phyloP scores from a whole-genome alignment of 2,113 vertebrate genomes.

The Polypterus senegalus region DNA sequence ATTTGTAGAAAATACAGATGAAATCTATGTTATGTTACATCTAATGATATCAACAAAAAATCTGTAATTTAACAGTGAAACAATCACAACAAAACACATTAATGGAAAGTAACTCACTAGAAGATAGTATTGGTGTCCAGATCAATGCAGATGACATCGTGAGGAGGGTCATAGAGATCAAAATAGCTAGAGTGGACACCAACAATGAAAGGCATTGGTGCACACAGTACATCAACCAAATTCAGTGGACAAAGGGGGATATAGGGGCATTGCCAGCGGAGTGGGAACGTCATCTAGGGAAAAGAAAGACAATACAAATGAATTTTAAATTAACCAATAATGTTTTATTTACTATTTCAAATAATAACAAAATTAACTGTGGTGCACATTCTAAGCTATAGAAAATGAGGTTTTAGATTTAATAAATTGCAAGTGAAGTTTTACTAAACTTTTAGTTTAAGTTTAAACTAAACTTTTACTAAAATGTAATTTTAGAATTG shows the following conservation, averaged over 20 bases:
- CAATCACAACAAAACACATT: background rate
- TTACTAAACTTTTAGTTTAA: too few species aligned
- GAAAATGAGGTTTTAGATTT: too few species aligned
- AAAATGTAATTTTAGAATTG: too few species aligned
- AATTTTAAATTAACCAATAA: too few species aligned
- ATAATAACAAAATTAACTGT: too few species aligned
- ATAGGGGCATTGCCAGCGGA: slow-evolving; percentile 89
- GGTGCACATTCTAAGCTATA: too few species aligned
- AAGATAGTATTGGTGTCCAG: slow-evolving; percentile 93
- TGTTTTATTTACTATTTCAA: too few species aligned
- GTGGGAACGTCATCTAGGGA: slow-evolving; percentile 80
- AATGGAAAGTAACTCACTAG: slow-evolving; percentile 54
- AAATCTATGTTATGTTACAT: background rate
- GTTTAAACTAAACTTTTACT: too few species aligned
- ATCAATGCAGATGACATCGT: slow-evolving; percentile 79
- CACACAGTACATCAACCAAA: slow-evolving; percentile 82
- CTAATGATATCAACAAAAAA: too few species aligned
- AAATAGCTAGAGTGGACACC: slow-evolving; percentile 95
- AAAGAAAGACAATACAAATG: background rate
- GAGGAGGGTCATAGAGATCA: slow-evolving; percentile 77
- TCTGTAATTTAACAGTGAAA: background rate
- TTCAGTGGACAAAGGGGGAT: slow-evolving; percentile 89
- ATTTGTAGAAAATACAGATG: background rate
- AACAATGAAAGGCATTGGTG: slow-evolving; percentile 90
- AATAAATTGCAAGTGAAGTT: too few species aligned